phyloP scores from a whole-genome alignment of 1,140 invertebrate species.

The Tetraneura akinire region DNA sequence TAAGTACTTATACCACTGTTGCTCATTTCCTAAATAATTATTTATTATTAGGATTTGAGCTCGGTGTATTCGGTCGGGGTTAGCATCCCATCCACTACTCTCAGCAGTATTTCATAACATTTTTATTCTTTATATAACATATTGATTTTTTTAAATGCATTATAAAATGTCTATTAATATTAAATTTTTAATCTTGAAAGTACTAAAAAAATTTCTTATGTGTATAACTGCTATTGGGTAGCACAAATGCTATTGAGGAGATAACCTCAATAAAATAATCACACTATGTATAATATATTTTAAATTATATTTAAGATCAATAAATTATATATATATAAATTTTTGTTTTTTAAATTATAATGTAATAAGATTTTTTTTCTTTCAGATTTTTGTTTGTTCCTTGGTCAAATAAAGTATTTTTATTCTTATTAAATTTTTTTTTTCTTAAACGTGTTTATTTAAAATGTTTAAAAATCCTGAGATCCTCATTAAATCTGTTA shows the following conservation, averaged over 20 bases:
- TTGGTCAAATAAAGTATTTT: slow-evolving; percentile 47
- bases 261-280: slow-evolving; percentile 62
- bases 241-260: slow-evolving; percentile 60
- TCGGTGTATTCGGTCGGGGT: slow-evolving; percentile 62
- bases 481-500: background rate
- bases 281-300: slow-evolving; percentile 15
- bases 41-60: slow-evolving; percentile 37
- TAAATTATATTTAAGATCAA: background rate
- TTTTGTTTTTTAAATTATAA: too few species aligned
- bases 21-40: slow-evolving; percentile 36
- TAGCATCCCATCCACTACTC: slow-evolving; percentile 65
- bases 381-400: slow-evolving; percentile 36
- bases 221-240: slow-evolving; percentile 38
- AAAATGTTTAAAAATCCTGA: too few species aligned
- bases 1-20: slow-evolving; percentile 36
- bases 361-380: slow-evolving; percentile 18
- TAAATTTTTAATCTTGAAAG: too few species aligned
- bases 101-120: slow-evolving; percentile 54
- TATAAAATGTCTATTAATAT: too few species aligned
- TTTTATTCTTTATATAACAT: background rate
- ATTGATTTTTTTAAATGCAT: too few species aligned
- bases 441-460: background rate
- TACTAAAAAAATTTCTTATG: too few species aligned
- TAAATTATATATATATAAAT: background rate
- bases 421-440: slow-evolving; percentile 15